Evolutionary conservation across 2,888 invertebrate genomes (phyloP).

Genomic region (Operophtera brumata): DNA sequence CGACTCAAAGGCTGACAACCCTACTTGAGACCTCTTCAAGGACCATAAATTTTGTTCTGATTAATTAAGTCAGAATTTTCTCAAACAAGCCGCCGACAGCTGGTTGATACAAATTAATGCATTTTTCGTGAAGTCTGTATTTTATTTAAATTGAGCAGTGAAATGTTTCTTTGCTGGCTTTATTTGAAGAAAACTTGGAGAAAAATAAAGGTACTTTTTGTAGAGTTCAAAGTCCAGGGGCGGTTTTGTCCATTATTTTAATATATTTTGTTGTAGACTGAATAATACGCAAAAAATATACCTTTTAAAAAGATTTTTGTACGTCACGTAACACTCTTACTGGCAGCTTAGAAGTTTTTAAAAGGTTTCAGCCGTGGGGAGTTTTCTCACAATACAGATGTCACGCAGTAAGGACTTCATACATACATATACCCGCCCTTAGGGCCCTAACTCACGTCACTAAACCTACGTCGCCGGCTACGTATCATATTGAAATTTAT

Average conservation of each 20-base stretch:
- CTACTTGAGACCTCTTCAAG: not conserved
- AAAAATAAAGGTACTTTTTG: slow-evolving; percentile 3
- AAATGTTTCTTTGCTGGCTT: slow-evolving; percentile 4
- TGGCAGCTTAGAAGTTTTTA: slow-evolving; percentile 8
- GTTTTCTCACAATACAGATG: not conserved
- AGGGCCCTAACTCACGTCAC: no score
- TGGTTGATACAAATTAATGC: slow-evolving; percentile 23
- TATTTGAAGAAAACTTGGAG: slow-evolving; percentile 2
- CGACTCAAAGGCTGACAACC: not conserved
- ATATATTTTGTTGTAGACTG: slow-evolving; percentile 5
- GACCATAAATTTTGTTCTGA: slow-evolving; percentile 9
- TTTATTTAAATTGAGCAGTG: slow-evolving; percentile 14
- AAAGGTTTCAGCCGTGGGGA: slow-evolving; percentile 5
- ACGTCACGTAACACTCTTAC: not conserved
- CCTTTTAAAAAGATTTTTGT: not conserved
- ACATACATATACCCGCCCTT: no score
- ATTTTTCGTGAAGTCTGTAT: slow-evolving; percentile 18
- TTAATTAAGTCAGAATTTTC: slow-evolving; percentile 18
- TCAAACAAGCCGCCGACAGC: slow-evolving; percentile 17
- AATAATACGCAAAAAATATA: slow-evolving; percentile 5
- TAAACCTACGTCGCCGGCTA: no score
- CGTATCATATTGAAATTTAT: no score
- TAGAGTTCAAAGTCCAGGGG: slow-evolving; percentile 13
- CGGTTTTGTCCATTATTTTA: slow-evolving; percentile 7
- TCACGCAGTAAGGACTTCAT: no score